phyloP scores from a whole-genome alignment of 2,113 vertebrate species.

The Romanogobio albipinnatus region DNA sequence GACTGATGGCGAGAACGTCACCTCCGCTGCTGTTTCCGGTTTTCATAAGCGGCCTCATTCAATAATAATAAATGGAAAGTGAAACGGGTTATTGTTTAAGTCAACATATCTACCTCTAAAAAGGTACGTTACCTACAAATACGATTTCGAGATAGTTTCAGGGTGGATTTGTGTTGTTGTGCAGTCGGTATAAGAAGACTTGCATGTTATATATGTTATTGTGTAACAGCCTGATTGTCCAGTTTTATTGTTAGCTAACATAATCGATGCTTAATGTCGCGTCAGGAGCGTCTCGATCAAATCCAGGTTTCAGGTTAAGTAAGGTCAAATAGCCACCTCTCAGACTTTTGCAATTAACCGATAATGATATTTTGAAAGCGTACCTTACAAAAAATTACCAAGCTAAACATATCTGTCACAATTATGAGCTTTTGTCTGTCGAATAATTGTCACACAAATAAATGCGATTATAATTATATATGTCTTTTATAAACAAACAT shows the following conservation, averaged over 20 bases:
- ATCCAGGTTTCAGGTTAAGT: neutral
- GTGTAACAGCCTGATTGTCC: neutral
- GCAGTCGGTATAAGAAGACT: too few relatives aligned
- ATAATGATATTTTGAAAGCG: neutral
- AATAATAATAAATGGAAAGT: slow-evolving; percentile 15
- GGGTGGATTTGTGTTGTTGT: neutral
- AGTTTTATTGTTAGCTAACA: neutral
- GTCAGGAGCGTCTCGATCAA: neutral
- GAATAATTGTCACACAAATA: neutral
- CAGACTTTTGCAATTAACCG: neutral
- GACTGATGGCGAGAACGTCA: slow-evolving; percentile 54
- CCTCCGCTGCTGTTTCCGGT: slow-evolving; percentile 30
- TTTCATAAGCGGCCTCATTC: neutral
- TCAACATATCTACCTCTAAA: neutral
- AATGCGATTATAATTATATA: neutral
- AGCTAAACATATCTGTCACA: neutral
- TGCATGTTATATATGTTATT: neutral
- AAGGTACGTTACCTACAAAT: neutral
- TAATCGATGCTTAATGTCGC: neutral
- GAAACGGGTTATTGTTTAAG: neutral
- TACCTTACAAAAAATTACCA: neutral
- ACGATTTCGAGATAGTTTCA: neutral
- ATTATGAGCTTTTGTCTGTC: neutral
- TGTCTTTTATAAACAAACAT: neutral
- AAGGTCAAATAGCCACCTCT: too few relatives aligned